These are phyloP conservation scores for Hydractinia echinata DNA, from an alignment of 30 jellyfish, hydroid and myxozoan species.

Conservation along the genomic window DNA sequence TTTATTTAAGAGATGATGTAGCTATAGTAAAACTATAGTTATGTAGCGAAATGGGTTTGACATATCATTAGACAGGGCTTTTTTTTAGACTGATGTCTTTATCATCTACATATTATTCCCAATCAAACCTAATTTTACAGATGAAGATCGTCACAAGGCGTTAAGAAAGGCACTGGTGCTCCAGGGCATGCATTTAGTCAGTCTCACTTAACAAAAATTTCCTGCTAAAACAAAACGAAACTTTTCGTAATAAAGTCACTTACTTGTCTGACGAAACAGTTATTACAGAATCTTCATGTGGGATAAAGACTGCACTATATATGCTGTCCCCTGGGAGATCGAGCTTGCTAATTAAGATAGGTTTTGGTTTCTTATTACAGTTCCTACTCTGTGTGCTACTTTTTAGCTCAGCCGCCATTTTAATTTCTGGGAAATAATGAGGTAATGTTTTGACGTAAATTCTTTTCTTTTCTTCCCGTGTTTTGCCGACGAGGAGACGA, in stretches of 20 bases:
- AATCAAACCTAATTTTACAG: too few relatives aligned
- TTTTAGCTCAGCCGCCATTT: conserved; percentile 17
- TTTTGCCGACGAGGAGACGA: too few relatives aligned
- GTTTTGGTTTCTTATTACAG: conserved; percentile 43
- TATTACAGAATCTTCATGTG: conserved; percentile 95
- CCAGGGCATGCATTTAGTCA: background rate
- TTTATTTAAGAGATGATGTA: too few relatives aligned
- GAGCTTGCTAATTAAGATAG: conserved; percentile 60
- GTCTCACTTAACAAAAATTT: background rate
- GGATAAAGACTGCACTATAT: conserved; percentile 80
- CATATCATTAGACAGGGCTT: too few relatives aligned
- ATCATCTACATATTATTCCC: too few relatives aligned
- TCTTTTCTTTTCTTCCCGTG: too few relatives aligned
- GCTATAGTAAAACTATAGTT: too few relatives aligned
- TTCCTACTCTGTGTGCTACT: conserved; percentile 29
- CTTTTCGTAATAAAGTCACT: conserved; percentile 26
- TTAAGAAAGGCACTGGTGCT: too few relatives aligned
- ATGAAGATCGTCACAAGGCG: too few relatives aligned
- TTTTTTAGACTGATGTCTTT: too few relatives aligned
- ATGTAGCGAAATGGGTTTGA: too few relatives aligned
- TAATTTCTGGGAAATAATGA: background rate
- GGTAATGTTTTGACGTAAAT: too few relatives aligned
- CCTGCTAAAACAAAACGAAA: background rate
- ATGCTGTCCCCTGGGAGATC: conserved; percentile 66
- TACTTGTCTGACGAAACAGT: conserved; percentile 90